A percentile compares a stretch with the other conserved stretches of the same genome.
These are phyloP conservation scores for Pammene aurita DNA, from an alignment of 2,888 invertebrate species.

Conservation along the genomic window DNA sequence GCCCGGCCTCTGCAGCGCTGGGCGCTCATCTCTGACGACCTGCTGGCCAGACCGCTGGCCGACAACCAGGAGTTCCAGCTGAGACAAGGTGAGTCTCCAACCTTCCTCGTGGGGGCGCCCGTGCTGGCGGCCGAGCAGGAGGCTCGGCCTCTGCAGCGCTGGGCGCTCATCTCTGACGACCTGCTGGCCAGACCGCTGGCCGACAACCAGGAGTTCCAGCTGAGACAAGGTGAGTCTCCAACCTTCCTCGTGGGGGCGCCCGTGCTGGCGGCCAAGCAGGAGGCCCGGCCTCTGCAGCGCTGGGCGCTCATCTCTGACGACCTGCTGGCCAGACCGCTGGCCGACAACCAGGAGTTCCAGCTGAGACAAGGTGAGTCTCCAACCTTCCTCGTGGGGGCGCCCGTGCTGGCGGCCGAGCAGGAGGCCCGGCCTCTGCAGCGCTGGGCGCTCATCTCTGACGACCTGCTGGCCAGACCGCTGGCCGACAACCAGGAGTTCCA, in stretches of 20 bases:
- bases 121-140: constrained; percentile 94
- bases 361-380: constrained; percentile 91
- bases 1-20: constrained; percentile 94
- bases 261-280: constrained; percentile 89
- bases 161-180: constrained; percentile 97
- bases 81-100: constrained; percentile 88
- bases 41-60: constrained; percentile 92
- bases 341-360: constrained; percentile 93
- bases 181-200: constrained; percentile 93
- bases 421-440: constrained; percentile 93
- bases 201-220: constrained; percentile 93
- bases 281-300: constrained; percentile 91
- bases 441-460: constrained; percentile 98
- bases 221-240: constrained; percentile 86
- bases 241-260: neutral
- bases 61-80: constrained; percentile 95
- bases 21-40: constrained; percentile 96
- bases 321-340: constrained; percentile 92
- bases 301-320: constrained; percentile 98
- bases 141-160: constrained; percentile 92
- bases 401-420: constrained; percentile 93
- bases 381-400: constrained; percentile 95
- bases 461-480: constrained; percentile 93
- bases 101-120: constrained; percentile 93
- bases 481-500: constrained; percentile 94